phyloP scores from a whole-genome alignment of 2,888 invertebrate genomes.

The Orthonevra nobilis region DNA sequence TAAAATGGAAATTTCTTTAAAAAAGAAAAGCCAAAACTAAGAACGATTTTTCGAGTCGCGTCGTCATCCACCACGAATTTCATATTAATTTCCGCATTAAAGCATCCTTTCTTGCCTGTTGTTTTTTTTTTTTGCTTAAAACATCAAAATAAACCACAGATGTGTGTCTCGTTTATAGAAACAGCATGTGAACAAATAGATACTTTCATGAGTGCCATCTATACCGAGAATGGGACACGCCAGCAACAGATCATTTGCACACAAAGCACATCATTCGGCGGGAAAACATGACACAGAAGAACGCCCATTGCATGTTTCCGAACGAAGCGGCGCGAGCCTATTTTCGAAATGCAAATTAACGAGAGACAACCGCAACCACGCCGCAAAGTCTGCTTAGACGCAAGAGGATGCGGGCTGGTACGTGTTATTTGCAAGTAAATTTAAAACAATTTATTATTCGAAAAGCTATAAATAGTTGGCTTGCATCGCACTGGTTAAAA shows the following conservation, averaged over 20 bases:
- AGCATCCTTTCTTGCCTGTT: conserved; percentile 1
- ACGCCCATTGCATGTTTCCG: conserved; percentile 5
- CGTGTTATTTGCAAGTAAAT: too few species aligned
- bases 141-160: conserved; percentile 59
- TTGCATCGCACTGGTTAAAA: conserved; percentile 11
- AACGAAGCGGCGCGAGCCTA: not conserved
- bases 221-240: conserved; percentile 11
- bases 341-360: conserved; percentile 33
- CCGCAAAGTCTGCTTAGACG: conserved; percentile 35
- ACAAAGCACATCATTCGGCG: conserved; percentile 26
- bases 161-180: conserved; percentile 46
- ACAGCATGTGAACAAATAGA: conserved; percentile 50
- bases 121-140: conserved; percentile 40
- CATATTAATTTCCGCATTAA: conserved; percentile 14
- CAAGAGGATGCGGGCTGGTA: not conserved
- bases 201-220: conserved; percentile 52
- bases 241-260: conserved; percentile 54
- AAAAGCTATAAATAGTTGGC: conserved; percentile 19
- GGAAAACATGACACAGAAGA: conserved; percentile 13
- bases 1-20: too few species aligned
- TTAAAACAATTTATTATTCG: conserved; percentile 29
- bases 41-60: too few species aligned
- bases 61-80: conserved; percentile 47
- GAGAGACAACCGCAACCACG: conserved; percentile 23
- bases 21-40: too few species aligned